A percentile compares a stretch with the other conserved stretches of the same genome.
phyloP scores from a whole-genome alignment of 2,797 vertebrate species.

The Caiman crocodilus region DNA sequence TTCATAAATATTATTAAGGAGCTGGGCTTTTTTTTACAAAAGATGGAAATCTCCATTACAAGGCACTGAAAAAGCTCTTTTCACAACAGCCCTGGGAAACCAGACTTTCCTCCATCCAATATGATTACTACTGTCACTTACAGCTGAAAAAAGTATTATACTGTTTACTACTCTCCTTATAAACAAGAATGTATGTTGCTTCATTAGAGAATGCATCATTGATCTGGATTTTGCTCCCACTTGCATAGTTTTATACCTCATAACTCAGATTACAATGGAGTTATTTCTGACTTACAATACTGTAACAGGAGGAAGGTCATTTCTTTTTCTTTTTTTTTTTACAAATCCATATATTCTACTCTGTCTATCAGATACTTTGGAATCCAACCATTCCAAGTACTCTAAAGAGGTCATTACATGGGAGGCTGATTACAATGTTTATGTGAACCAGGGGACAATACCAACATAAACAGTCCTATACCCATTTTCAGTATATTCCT shows the following conservation, averaged over 20 bases:
- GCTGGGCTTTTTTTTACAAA: neutral
- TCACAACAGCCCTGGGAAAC: neutral
- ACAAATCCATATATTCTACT: neutral
- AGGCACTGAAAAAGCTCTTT: neutral
- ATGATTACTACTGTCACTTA: too few relatives aligned
- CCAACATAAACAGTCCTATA: neutral
- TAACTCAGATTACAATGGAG: neutral
- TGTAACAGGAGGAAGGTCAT: neutral
- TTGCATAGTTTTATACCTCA: neutral
- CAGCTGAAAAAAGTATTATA: neutral
- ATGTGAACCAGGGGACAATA: neutral
- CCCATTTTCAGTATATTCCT: slow-evolving; percentile 3
- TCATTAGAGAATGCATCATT: neutral
- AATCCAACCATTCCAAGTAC: neutral
- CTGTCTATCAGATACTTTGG: neutral
- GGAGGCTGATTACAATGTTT: slow-evolving; percentile 4
- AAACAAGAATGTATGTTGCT: neutral
- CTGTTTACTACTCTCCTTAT: fast-evolving
- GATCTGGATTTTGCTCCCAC: neutral
- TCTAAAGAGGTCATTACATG: slow-evolving; percentile 29
- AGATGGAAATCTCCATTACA: neutral
- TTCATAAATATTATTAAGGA: neutral
- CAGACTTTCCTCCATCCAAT: neutral
- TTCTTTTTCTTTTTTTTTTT: neutral
- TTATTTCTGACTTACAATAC: neutral